phyloP scores from a whole-genome alignment of 2,113 vertebrate species.

The Bagarius yarrelli region DNA sequence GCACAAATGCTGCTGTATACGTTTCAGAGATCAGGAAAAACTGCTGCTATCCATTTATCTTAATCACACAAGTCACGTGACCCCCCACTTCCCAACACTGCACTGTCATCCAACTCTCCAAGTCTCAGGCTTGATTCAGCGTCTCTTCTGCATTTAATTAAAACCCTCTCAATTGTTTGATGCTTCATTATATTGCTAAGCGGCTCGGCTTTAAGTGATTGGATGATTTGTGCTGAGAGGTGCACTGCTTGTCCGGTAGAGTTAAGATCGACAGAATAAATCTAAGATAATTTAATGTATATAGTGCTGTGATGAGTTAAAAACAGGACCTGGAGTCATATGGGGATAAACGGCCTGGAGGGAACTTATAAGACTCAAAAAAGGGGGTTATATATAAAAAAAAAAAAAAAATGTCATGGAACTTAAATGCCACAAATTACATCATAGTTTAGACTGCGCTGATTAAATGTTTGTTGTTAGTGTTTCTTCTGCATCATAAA shows the following conservation, averaged over 20 bases:
- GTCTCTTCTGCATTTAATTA: conserved; percentile 69
- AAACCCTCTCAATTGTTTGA: conserved; percentile 68
- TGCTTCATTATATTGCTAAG: conserved; percentile 69
- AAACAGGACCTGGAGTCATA: conserved; percentile 60
- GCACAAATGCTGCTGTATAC: neutral
- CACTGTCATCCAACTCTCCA: neutral
- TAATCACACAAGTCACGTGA: neutral
- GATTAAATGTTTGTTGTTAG: neutral
- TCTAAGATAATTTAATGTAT: conserved; percentile 58
- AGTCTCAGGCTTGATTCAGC: conserved; percentile 66
- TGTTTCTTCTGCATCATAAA: conserved; percentile 33
- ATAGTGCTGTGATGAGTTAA: conserved; percentile 65
- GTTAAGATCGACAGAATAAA: conserved; percentile 73
- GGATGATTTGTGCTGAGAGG: conserved; percentile 74
- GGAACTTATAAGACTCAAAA: neutral
- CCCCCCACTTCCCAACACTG: neutral
- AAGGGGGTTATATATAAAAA: too few relatives aligned
- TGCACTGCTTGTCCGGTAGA: conserved; percentile 69
- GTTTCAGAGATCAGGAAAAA: neutral
- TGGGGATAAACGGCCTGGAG: conserved; percentile 40
- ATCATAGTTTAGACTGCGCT: neutral
- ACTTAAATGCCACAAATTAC: neutral
- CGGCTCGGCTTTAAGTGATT: conserved; percentile 74
- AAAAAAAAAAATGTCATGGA: neutral
- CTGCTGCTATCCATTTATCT: neutral